phyloP scores from a whole-genome alignment of 2,888 invertebrate genomes.

The Nowickia ferox region DNA sequence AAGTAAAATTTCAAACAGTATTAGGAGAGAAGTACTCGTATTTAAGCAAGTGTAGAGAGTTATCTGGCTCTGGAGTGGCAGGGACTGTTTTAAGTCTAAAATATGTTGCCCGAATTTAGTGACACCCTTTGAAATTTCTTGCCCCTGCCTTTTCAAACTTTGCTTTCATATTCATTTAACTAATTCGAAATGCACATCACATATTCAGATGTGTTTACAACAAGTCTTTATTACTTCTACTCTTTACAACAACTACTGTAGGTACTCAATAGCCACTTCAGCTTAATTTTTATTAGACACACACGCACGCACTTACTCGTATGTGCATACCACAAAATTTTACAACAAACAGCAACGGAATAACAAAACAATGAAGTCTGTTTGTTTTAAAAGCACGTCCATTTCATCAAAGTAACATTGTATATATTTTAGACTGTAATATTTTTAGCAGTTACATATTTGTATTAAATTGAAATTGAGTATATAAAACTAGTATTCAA shows the following conservation, averaged over 20 bases:
- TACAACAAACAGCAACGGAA: not conserved
- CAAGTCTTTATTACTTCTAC: slow-evolving; percentile 52
- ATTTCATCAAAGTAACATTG: slow-evolving; percentile 10
- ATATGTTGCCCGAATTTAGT: too few species aligned
- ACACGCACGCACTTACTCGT: not conserved
- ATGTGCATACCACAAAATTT: not conserved
- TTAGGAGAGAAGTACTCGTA: too few species aligned
- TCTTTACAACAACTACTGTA: not conserved
- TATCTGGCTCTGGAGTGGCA: too few species aligned
- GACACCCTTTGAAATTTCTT: not conserved
- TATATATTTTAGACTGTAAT: slow-evolving; percentile 39
- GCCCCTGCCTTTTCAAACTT: not conserved
- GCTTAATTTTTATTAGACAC: not conserved
- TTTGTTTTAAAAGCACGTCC: slow-evolving; percentile 12
- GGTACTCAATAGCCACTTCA: not conserved
- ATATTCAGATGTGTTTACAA: slow-evolving; percentile 65
- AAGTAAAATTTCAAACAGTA: too few species aligned
- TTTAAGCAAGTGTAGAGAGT: too few species aligned
- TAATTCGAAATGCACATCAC: slow-evolving; percentile 66
- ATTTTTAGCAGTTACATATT: slow-evolving; percentile 29
- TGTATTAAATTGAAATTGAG: slow-evolving; percentile 19
- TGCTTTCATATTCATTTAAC: slow-evolving; percentile 12
- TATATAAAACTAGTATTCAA: slow-evolving; percentile 22
- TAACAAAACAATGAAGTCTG: slow-evolving; percentile 31
- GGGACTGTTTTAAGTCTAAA: too few species aligned